phyloP scores from a whole-genome alignment of 2,888 invertebrate genomes.

The Rhamnusium bicolor region DNA sequence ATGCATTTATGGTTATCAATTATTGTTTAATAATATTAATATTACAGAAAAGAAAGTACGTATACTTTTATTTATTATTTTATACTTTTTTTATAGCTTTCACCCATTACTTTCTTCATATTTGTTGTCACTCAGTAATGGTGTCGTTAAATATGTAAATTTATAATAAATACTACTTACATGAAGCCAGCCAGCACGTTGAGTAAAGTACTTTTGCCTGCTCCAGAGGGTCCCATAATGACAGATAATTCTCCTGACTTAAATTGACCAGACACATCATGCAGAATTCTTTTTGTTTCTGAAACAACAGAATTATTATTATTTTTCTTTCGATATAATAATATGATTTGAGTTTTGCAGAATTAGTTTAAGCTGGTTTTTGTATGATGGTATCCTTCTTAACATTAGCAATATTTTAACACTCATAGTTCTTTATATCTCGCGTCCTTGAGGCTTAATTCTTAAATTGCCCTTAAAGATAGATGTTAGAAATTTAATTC shows the following conservation, averaged over 20 bases:
- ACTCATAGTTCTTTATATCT: too few relatives aligned
- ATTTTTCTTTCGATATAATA: neutral
- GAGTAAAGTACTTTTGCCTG: constrained; percentile 92
- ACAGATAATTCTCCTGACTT: constrained; percentile 89
- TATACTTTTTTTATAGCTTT: neutral
- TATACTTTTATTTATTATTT: too few relatives aligned
- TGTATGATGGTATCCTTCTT: too few relatives aligned
- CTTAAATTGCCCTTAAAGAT: too few relatives aligned
- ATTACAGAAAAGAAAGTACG: too few relatives aligned
- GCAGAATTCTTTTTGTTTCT: constrained; percentile 90
- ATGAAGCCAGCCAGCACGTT: constrained; percentile 94
- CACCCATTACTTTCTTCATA: neutral
- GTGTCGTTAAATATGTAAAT: neutral
- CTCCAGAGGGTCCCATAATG: constrained; percentile 97
- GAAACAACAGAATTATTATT: constrained; percentile 61
- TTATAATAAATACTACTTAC: constrained; percentile 61
- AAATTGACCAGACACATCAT: constrained; percentile 87
- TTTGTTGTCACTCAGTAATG: neutral
- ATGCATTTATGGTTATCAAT: too few relatives aligned
- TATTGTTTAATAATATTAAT: too few relatives aligned
- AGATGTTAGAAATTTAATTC: too few relatives aligned
- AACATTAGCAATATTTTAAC: too few relatives aligned
- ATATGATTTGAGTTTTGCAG: too few relatives aligned
- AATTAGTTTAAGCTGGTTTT: too few relatives aligned
- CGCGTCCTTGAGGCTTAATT: too few relatives aligned